phyloP scores from a whole-genome alignment of 1,140 invertebrate genomes.

The Pomphorhynchus laevis region DNA sequence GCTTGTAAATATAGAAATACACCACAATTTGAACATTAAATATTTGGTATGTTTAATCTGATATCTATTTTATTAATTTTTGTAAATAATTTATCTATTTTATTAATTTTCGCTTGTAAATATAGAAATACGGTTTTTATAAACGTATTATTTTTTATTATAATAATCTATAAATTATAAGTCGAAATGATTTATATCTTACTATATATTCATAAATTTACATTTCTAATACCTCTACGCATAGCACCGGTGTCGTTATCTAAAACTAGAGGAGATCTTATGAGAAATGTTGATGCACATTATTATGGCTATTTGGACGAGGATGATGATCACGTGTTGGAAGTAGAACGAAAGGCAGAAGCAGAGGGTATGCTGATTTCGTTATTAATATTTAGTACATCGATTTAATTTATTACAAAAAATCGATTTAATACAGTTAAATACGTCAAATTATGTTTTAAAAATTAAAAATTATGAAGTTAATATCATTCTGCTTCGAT shows the following conservation, averaged over 20 bases:
- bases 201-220: not conserved
- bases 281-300: constrained; percentile 83
- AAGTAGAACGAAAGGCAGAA: constrained; percentile 44
- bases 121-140: not conserved
- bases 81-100: not conserved
- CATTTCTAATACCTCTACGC: not conserved
- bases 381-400: too few relatives aligned
- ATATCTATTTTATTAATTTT: too few relatives aligned
- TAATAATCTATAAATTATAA: not conserved
- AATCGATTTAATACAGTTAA: too few relatives aligned
- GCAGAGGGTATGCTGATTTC: constrained; percentile 27
- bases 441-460: too few relatives aligned
- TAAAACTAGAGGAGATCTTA: constrained; percentile 66
- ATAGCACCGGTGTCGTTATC: constrained; percentile 36
- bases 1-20: too few relatives aligned
- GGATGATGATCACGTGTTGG: constrained; percentile 66
- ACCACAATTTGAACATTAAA: too few relatives aligned
- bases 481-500: too few relatives aligned
- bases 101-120: not conserved
- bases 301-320: constrained; percentile 96
- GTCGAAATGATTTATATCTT: not conserved
- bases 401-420: too few relatives aligned
- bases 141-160: not conserved
- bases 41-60: too few relatives aligned
- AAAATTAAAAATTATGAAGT: too few relatives aligned